Evolutionary conservation across 2,797 vertebrate species (phyloP).

Genomic region (Sandelia bainsii): DNA sequence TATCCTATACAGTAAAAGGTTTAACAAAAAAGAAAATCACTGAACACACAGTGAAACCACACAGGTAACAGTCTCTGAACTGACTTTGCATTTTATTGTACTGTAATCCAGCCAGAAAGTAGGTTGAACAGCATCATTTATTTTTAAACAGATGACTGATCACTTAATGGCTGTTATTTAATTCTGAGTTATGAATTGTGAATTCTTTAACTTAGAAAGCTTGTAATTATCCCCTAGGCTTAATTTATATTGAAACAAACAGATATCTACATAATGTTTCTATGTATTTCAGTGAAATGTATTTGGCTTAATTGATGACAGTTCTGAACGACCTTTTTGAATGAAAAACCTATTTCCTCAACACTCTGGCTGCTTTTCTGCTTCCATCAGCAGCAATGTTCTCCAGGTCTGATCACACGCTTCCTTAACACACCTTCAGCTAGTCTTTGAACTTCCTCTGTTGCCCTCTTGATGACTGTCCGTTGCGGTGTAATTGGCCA

Average conservation of each 20-base stretch:
- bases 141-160: not conserved
- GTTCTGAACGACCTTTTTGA: not conserved
- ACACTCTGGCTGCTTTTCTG: slow-evolving; percentile 24
- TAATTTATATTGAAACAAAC: not conserved
- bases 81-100: not conserved
- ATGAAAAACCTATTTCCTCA: not conserved
- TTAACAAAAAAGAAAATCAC: too few species aligned
- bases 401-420: slow-evolving; percentile 40
- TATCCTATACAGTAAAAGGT: too few species aligned
- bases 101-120: not conserved
- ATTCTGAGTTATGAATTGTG: not conserved
- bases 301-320: not conserved
- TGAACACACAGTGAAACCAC: not conserved
- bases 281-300: not conserved
- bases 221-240: not conserved
- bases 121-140: not conserved
- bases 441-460: slow-evolving; percentile 44
- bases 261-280: not conserved
- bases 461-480: slow-evolving; percentile 52
- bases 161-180: not conserved
- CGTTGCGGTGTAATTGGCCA: slow-evolving; percentile 51
- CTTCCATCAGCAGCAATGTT: slow-evolving; percentile 35
- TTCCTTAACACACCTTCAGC: slow-evolving; percentile 41
- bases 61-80: not conserved
- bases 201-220: not conserved